These are phyloP conservation scores for Arnoldichthys spilopterus DNA, from an alignment of 2,797 vertebrate genomes.

Conservation along the genomic window DNA sequence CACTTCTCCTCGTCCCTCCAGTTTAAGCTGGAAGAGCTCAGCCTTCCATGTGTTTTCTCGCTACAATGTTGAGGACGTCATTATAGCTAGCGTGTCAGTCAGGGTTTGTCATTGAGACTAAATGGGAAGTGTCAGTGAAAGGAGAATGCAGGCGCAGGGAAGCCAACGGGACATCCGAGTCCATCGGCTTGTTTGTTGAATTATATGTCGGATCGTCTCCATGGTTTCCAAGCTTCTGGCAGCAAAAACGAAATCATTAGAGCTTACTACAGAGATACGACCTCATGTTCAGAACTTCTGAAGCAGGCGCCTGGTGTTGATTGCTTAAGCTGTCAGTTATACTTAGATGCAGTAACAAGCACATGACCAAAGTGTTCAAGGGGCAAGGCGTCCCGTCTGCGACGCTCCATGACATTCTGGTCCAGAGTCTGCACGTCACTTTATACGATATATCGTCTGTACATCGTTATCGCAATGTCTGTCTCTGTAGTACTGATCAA, in stretches of 20 bases:
- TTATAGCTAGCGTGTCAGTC: conserved; percentile 29
- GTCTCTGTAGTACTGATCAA: too few relatives aligned
- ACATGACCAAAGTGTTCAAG: conserved; percentile 21
- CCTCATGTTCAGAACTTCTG: neutral
- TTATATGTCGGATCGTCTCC: neutral
- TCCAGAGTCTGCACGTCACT: neutral
- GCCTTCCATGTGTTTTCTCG: conserved; percentile 45
- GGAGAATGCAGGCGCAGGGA: neutral
- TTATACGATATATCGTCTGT: too few relatives aligned
- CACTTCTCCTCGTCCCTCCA: conserved; percentile 73
- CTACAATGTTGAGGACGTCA: conserved; percentile 35
- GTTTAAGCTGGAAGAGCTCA: conserved; percentile 49
- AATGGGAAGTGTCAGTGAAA: conserved; percentile 25
- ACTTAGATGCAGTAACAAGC: conserved; percentile 15
- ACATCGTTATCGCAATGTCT: too few relatives aligned
- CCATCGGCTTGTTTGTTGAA: conserved; percentile 1
- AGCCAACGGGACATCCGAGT: neutral
- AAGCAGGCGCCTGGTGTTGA: neutral
- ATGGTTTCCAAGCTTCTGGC: conserved; percentile 10
- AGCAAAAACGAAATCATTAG: conserved; percentile 18
- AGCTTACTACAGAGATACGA: conserved; percentile 10
- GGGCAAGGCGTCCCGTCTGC: conserved; percentile 4
- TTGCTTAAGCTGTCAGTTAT: conserved; percentile 31
- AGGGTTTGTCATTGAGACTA: conserved; percentile 34
- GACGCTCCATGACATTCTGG: conserved; percentile 10